A percentile compares a stretch with the other conserved stretches of the same genome.
These are phyloP conservation scores for Genyomyrus donnyi DNA, from an alignment of 2,113 vertebrate genomes.

Conservation along the genomic window DNA sequence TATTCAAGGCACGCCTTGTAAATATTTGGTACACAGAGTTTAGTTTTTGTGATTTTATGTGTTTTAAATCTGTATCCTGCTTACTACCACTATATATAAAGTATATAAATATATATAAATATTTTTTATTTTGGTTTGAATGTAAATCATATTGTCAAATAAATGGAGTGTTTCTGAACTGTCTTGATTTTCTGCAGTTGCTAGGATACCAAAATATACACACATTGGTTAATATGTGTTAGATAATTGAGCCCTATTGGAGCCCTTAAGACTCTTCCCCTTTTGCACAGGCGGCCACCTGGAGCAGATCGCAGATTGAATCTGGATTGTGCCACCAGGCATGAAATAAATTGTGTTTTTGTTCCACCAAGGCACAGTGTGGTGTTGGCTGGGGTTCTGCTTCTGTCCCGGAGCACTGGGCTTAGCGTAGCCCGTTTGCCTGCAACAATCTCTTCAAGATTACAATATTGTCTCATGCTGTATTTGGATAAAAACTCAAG, in stretches of 20 bases:
- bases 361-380: background rate
- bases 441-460: background rate
- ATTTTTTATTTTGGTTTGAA: slow-evolving; percentile 52
- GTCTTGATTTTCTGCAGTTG: background rate
- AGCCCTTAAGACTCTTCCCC: background rate
- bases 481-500: background rate
- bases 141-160: slow-evolving; percentile 49
- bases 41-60: slow-evolving; percentile 49
- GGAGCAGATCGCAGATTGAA: background rate
- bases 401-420: background rate
- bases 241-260: background rate
- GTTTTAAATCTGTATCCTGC: slow-evolving; percentile 57
- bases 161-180: slow-evolving; percentile 58
- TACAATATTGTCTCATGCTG: background rate
- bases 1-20: slow-evolving; percentile 63
- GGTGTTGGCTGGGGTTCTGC: background rate
- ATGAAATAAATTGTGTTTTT: background rate
- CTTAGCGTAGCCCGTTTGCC: background rate
- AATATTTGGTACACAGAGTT: slow-evolving; percentile 61
- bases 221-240: background rate
- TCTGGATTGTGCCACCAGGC: background rate
- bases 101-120: slow-evolving; percentile 43
- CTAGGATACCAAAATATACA: background rate
- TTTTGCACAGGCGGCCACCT: background rate
- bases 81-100: slow-evolving; percentile 48